A percentile compares a stretch with the other conserved stretches of the same genome.
These are phyloP conservation scores for Stigmatopora argus DNA, from an alignment of 2,113 vertebrate species.

Conservation along the genomic window DNA sequence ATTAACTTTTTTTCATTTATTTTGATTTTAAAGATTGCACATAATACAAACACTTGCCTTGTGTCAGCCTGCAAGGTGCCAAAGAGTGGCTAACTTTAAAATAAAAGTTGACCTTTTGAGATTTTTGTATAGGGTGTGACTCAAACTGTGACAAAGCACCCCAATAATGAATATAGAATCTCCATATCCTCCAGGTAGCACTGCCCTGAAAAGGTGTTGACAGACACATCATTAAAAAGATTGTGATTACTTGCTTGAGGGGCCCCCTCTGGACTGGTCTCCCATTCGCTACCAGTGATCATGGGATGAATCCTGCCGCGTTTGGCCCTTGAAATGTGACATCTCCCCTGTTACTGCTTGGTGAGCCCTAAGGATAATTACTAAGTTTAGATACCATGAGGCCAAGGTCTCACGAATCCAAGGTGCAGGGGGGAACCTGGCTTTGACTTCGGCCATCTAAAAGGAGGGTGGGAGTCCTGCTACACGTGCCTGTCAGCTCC, in stretches of 20 bases:
- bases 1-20: no score
- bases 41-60: no score
- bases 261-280: not conserved
- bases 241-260: not conserved
- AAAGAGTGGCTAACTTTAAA: not conserved
- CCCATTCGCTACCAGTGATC: constrained; percentile 9
- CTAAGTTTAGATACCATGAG: constrained; percentile 49
- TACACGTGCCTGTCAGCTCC: constrained; percentile 27
- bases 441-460: constrained; percentile 21
- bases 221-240: not conserved
- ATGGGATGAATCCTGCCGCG: constrained; percentile 17
- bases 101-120: not conserved
- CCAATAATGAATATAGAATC: not conserved
- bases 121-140: not conserved
- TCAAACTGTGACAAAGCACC: not conserved
- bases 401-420: constrained; percentile 39
- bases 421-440: not conserved
- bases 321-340: constrained; percentile 9
- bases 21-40: no score
- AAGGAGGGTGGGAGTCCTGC: constrained; percentile 9
- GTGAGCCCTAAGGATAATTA: constrained; percentile 34
- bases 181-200: not conserved
- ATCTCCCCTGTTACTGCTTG: constrained; percentile 20
- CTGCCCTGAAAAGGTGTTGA: not conserved
- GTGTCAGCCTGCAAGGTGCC: no score